Evolutionary conservation across 2,888 invertebrate genomes (phyloP).

Genomic region (Spodoptera littoralis): DNA sequence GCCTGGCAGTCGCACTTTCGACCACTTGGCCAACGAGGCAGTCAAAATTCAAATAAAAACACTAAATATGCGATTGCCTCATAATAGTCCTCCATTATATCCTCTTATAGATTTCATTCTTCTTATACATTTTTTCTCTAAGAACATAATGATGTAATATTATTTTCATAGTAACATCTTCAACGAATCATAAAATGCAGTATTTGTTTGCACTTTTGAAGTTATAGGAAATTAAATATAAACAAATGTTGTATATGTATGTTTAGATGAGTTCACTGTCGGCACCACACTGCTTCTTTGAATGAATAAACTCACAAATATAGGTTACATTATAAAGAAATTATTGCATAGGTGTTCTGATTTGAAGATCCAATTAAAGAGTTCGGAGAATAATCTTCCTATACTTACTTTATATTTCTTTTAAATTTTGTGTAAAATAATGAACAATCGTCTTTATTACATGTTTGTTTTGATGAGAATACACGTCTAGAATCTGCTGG

Average conservation of each 20-base stretch:
- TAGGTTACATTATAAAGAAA: conserved; percentile 30
- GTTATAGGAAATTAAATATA: conserved; percentile 37
- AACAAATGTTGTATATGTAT: conserved; percentile 33
- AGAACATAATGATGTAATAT: neutral
- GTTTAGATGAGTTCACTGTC: conserved; percentile 32
- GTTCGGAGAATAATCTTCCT: conserved; percentile 15
- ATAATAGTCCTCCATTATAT: no score
- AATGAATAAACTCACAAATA: conserved; percentile 29
- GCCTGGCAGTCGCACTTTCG: no score
- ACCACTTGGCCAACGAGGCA: no score
- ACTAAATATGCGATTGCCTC: no score
- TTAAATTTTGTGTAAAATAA: no score
- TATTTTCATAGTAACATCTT: conserved; percentile 23
- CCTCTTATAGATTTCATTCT: no score
- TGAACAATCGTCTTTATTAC: no score
- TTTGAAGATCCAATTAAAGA: conserved; percentile 21
- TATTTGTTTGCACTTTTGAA: conserved; percentile 32
- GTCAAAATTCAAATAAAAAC: no score
- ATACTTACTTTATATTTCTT: no score
- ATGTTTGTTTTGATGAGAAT: no score
- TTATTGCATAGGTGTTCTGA: conserved; percentile 33
- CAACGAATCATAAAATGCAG: conserved; percentile 33
- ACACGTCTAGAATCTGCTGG: no score
- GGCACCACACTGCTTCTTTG: conserved; percentile 33
- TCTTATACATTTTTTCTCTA: neutral